Evolutionary conservation across 2,888 invertebrate species (phyloP).

Genomic region (Dryococelus australis): DNA sequence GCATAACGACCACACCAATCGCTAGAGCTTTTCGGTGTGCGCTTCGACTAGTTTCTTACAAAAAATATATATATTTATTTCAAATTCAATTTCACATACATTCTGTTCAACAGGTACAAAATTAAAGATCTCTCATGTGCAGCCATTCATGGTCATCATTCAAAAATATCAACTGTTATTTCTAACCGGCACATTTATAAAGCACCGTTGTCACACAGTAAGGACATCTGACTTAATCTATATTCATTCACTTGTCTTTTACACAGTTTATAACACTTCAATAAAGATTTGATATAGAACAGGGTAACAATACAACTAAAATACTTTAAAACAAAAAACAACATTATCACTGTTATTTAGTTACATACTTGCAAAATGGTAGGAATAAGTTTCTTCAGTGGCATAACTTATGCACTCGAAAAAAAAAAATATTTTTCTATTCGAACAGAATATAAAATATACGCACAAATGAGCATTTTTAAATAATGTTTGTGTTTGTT

Average conservation of each 20-base stretch:
- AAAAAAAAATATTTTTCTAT: background rate
- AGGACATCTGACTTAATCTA: background rate
- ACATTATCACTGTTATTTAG: background rate
- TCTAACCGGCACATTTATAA: conserved; percentile 41
- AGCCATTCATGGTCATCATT: conserved; percentile 32
- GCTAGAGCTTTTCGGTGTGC: conserved; percentile 20
- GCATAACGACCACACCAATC: background rate
- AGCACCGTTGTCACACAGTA: conserved; percentile 40
- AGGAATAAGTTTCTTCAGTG: background rate
- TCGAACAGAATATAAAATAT: background rate
- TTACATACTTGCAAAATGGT: background rate
- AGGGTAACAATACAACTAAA: background rate
- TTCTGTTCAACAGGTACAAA: conserved; percentile 40
- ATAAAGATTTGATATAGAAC: background rate
- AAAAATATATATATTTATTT: conserved; percentile 40
- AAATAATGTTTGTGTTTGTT: conserved; percentile 17
- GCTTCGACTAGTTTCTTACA: conserved; percentile 44
- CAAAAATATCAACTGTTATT: conserved; percentile 29
- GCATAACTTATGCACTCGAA: background rate
- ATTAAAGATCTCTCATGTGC: conserved; percentile 34
- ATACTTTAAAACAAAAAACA: background rate
- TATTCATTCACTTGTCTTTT: conserved; percentile 7
- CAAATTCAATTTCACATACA: background rate
- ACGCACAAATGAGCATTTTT: background rate
- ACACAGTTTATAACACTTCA: conserved; percentile 1